Evolutionary conservation across 2,888 invertebrate genomes (phyloP), one percentile per base, ranked within the genome.

Genomic region (Pantelozetes paolii): DNA sequence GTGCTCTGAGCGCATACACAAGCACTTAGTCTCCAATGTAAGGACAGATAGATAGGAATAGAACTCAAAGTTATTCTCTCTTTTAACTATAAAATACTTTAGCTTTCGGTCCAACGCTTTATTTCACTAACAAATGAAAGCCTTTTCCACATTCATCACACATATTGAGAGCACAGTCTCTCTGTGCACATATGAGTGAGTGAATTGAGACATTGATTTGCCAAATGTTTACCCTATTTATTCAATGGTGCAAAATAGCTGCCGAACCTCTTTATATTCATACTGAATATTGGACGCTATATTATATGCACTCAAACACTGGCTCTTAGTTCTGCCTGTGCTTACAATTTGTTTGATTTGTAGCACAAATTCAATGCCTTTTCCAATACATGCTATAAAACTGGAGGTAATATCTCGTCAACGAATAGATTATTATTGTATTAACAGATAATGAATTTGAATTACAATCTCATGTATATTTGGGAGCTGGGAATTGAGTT

Each of bases 381-480:
- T 54, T n/a, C n/a, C 54, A 54, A 23, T 54, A n/a, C 54, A 6
- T 54, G 9, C 54, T n/a, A 54, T 62, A 62, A 32, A 62, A 32
- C 13, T 28, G 13, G 62, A 62, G 20, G 32, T 36, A 36, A 62
- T 62, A 62, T 62, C 26, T 62, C 13, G 30, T 59, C 6, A 26
- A 36, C 62, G 32, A 62, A 62, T 30, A 36, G 36, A 62, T 36
- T 62, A 62, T 62, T 30, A 62, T 9, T 36, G n/a, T 36, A 18
- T n/a, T 28, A 62, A 32, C n/a, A 32, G 62, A 62, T 62, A 62
- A 62, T 62, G 62, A 32, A 62, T 36, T 62, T 62, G 32, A 62
- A 62, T 62, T 62, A 32, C 62, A 62, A 62, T 62, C 62, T 62
- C 62, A n/a, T 62, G 62, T 62, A 32, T 32, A 62, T 30, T 32